These are phyloP conservation scores for Jordanella pulchra DNA, from an alignment of 2,797 vertebrate species.

Conservation along the genomic window DNA sequence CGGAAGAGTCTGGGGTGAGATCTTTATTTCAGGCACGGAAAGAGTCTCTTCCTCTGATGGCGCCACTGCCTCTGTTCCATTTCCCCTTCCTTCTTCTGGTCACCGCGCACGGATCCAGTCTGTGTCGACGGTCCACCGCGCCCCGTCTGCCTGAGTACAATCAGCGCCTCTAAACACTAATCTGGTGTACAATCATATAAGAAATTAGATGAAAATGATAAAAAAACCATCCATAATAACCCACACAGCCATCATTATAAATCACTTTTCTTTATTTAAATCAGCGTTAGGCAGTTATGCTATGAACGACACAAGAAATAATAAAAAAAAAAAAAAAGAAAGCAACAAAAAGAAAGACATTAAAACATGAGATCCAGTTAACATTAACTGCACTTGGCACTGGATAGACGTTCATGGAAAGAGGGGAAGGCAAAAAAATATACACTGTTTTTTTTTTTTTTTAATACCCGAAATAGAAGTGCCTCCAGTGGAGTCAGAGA, in stretches of 20 bases:
- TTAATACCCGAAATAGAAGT: constrained; percentile 75
- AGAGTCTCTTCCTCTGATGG: constrained; percentile 75
- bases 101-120: constrained; percentile 30
- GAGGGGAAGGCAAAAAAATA: constrained; percentile 49
- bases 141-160: neutral
- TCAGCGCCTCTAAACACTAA: neutral
- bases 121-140: constrained; percentile 6
- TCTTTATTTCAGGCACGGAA: constrained; percentile 76
- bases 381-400: constrained; percentile 87
- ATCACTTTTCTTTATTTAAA: constrained; percentile 88
- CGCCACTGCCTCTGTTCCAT: constrained; percentile 71
- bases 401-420: constrained; percentile 79
- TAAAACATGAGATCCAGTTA: constrained; percentile 79
- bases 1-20: constrained; percentile 68
- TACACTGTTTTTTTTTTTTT: constrained; percentile 52
- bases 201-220: neutral
- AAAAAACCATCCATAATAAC: neutral
- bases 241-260: constrained; percentile 75
- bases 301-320: constrained; percentile 78
- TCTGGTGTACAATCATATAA: neutral
- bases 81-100: constrained; percentile 76
- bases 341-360: constrained; percentile 68
- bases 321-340: constrained; percentile 62
- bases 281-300: constrained; percentile 85
- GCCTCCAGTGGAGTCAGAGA: constrained; percentile 76